Base-by-base conservation (phyloP, 2,888 invertebrate species). In the Pocota personata region DNA sequence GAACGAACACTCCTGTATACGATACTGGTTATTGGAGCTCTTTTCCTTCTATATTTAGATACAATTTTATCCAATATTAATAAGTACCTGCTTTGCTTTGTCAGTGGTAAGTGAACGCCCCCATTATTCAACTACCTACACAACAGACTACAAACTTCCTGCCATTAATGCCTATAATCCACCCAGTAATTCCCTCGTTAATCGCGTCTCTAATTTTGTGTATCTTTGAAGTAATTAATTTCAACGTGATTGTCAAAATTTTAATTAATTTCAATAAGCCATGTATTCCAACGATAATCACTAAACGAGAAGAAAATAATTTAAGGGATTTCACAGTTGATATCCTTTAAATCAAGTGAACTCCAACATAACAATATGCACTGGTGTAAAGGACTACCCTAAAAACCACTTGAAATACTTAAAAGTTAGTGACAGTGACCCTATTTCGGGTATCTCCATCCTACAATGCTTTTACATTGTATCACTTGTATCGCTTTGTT, bases 241-340 rank as follows among this genome's bases (percentile, higher is more conserved):
- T 27, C 21, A 10, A 24, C 46, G 27, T n/a, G 24, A 6, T 58
- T 30, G 43, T 16, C 16, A 57, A 58, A 14, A 21, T 62, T 69
- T 69, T 69, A 69, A 82, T 82, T 76, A 71, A 50, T 76, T 76
- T 64, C 69, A n/a, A 57, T 71, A 57, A 76, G 12, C 24, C 55
- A 58, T 30, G 52, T 52, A 12, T 27, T 37, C 14, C 27, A 35
- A 52, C 8, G 43, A 27, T 19, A 55, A 60, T 35, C 57, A 35
- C 12, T 35, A 30, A 46, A 35, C 19, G 19, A 10, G n/a, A 37
- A 24, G 5, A 27, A 48, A 60, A 30, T 37, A 24, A 40, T 55
- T 62, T 62, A 52, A 60, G 37, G 27, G 24, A 46, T 64, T 52
- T 37, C 24, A 14, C 40, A 24, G 10, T 37, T 24, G 19, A 16